These are phyloP conservation scores for Tychaedon coryphoeus DNA, from an alignment of 2,113 vertebrate species.

Conservation along the genomic window DNA sequence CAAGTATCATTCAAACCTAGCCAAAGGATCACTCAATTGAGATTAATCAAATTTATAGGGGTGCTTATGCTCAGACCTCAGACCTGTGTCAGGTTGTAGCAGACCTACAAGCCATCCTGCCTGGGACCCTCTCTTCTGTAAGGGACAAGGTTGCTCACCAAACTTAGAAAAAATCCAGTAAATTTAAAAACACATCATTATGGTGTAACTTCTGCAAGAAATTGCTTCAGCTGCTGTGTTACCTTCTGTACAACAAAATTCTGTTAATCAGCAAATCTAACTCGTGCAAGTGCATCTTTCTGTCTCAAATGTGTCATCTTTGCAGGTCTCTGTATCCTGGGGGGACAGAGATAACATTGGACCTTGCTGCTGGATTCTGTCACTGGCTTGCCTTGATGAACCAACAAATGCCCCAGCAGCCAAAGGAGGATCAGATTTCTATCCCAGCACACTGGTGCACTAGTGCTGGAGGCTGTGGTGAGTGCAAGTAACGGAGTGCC, in stretches of 20 bases:
- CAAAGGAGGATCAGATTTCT: not conserved
- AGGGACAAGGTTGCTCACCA: not conserved
- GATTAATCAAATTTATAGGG: not conserved
- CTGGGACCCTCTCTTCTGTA: not conserved
- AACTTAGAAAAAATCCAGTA: not conserved
- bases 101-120: not conserved
- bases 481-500: not conserved
- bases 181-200: not conserved
- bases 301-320: not conserved
- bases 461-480: not conserved
- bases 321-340: not conserved
- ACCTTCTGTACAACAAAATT: not conserved
- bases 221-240: not conserved
- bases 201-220: not conserved
- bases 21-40: not conserved
- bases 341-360: not conserved
- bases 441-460: not conserved
- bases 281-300: not conserved
- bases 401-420: not conserved
- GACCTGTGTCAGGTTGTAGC: not conserved
- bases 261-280: not conserved
- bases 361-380: not conserved
- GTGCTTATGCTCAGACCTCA: not conserved
- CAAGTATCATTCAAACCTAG: not conserved
- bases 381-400: not conserved